Conservation (phyloP, 2,797 vertebrate species). For the Caiman crocodilus region DNA sequence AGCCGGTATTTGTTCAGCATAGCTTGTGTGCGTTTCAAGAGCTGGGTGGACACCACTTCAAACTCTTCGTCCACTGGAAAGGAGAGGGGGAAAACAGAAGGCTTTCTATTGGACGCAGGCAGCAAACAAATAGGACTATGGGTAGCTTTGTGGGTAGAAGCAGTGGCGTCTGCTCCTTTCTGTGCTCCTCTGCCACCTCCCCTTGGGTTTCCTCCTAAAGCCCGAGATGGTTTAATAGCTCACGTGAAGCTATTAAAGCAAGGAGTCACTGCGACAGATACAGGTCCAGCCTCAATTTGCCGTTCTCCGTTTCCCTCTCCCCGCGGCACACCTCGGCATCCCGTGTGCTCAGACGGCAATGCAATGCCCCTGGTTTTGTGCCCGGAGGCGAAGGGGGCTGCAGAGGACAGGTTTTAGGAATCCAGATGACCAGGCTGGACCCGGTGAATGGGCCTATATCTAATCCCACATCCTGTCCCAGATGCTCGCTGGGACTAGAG, state of each 20-base stretch:
- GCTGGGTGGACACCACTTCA: constrained; percentile 91
- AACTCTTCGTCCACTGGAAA: constrained; percentile 93
- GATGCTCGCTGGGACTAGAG: neutral
- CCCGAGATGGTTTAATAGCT: neutral
- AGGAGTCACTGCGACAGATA: neutral
- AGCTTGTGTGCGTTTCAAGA: constrained; percentile 92
- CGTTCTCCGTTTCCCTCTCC: too few species aligned
- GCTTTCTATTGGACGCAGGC: neutral
- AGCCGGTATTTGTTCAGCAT: constrained; percentile 97
- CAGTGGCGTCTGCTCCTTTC: neutral
- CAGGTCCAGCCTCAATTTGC: too few species aligned
- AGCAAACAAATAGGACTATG: too few species aligned
- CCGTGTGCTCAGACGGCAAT: too few species aligned
- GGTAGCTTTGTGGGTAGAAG: neutral
- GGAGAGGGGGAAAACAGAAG: neutral
- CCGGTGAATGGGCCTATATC: neutral
- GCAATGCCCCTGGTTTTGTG: too few species aligned
- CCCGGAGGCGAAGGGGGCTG: neutral
- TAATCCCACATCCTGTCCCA: neutral
- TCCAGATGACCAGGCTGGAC: neutral
- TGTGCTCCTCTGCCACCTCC: neutral
- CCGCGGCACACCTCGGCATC: too few species aligned
- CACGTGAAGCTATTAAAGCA: neutral
- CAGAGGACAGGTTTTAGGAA: neutral
- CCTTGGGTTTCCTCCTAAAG: neutral